A percentile compares a stretch with the other conserved stretches of the same genome.
These are phyloP conservation scores for Melanotaenia parkinsoni DNA, from an alignment of 2,797 vertebrate genomes.

Conservation along the genomic window DNA sequence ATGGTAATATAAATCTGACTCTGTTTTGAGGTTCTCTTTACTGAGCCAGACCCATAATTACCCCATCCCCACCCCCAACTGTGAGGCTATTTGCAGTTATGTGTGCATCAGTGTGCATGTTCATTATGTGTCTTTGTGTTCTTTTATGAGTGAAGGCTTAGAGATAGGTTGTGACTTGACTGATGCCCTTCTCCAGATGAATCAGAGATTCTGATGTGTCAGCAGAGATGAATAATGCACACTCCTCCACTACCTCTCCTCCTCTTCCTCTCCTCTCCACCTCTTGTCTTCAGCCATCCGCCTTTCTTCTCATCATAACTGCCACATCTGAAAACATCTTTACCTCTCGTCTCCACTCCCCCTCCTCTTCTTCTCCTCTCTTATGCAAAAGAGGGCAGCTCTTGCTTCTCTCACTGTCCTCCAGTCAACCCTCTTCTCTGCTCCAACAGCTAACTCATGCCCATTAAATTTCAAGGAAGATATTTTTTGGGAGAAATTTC, in stretches of 20 bases:
- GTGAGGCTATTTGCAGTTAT: constrained; percentile 35
- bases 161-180: constrained; percentile 76
- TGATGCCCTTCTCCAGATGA: constrained; percentile 81
- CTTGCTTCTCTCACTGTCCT: constrained; percentile 46
- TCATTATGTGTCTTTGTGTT: constrained; percentile 35
- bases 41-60: constrained; percentile 40
- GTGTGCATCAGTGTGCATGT: constrained; percentile 21
- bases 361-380: constrained; percentile 27
- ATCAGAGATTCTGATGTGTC: constrained; percentile 82
- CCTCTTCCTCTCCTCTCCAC: constrained; percentile 65
- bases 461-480: constrained; percentile 7
- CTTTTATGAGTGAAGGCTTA: constrained; percentile 66
- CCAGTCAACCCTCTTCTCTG: constrained; percentile 52
- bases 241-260: constrained; percentile 64
- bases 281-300: constrained; percentile 71
- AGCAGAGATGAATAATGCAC: constrained; percentile 84
- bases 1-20: constrained; percentile 13
- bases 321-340: constrained; percentile 75
- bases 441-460: constrained; percentile 35
- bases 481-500: constrained; percentile 21
- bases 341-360: constrained; percentile 40
- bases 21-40: constrained; percentile 9
- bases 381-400: constrained; percentile 47
- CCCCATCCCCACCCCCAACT: constrained; percentile 27
- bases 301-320: constrained; percentile 73